A percentile compares a stretch with the other conserved stretches of the same genome.
These are phyloP conservation scores for Eueremaeus valkanovi DNA, from an alignment of 2,888 invertebrate species.

Conservation along the genomic window DNA sequence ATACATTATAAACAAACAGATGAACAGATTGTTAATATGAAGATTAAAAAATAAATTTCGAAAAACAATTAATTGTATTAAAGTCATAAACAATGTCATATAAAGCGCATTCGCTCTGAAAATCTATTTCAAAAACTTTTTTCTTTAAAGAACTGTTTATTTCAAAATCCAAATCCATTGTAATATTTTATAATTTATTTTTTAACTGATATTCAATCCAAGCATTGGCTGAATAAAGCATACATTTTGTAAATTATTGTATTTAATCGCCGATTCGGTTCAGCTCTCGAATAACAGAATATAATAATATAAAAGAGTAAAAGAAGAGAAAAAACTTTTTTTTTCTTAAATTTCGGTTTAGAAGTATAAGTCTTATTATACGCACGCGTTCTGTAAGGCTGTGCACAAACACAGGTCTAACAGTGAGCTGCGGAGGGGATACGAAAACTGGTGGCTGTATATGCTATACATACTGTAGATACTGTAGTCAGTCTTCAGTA, in stretches of 20 bases:
- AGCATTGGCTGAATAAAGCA: neutral
- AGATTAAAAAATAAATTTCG: no score
- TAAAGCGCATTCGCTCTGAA: neutral
- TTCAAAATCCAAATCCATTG: neutral
- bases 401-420: neutral
- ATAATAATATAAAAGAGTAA: neutral
- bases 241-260: neutral
- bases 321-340: constrained; percentile 13
- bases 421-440: neutral
- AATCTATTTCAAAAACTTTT: neutral
- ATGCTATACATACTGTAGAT: neutral
- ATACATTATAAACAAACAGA: neutral
- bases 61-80: no score
- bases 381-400: neutral
- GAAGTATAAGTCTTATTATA: neutral
- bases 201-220: neutral
- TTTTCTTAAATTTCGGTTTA: constrained; percentile 21
- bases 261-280: neutral
- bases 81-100: no score
- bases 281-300: constrained; percentile 15
- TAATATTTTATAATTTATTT: no score
- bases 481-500: neutral
- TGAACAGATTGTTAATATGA: constrained; percentile 13
- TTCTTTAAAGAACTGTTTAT: neutral
- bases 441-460: constrained; percentile 12